Evolutionary conservation across 2,113 vertebrate species (phyloP).

Genomic region (Eulemur rufifrons): DNA sequence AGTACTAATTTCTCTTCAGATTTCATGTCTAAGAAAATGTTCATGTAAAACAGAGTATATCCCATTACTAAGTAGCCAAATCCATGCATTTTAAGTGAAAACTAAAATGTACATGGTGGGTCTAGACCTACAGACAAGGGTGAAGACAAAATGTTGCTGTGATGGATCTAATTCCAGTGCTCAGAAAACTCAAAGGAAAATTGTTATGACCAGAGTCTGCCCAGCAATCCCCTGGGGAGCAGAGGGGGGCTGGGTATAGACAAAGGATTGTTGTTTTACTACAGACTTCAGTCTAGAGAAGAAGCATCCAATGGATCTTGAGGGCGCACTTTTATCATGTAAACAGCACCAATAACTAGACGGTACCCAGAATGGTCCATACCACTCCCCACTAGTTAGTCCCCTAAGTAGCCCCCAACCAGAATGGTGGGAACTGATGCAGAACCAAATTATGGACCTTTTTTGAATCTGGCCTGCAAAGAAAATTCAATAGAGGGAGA

Average conservation of each 20-base stretch:
- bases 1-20: constrained; percentile 19
- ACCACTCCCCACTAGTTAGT: not conserved
- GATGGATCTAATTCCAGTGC: not conserved
- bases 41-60: constrained; percentile 34
- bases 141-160: constrained; percentile 26
- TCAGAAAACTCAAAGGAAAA: not conserved
- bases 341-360: not conserved
- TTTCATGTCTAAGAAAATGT: constrained; percentile 53
- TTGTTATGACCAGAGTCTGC: not conserved
- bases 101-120: not conserved
- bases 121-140: not conserved
- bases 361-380: not conserved
- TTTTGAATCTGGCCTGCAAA: not conserved
- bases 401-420: not conserved
- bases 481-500: not conserved
- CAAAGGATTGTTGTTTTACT: not conserved
- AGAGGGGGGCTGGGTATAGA: not conserved
- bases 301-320: not conserved
- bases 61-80: constrained; percentile 47
- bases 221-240: not conserved
- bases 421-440: not conserved
- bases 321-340: not conserved
- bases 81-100: constrained; percentile 41
- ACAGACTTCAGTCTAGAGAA: not conserved
- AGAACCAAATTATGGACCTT: not conserved